These are phyloP conservation scores for Castor canadensis DNA, from an alignment of 2,113 vertebrate species.

Conservation along the genomic window DNA sequence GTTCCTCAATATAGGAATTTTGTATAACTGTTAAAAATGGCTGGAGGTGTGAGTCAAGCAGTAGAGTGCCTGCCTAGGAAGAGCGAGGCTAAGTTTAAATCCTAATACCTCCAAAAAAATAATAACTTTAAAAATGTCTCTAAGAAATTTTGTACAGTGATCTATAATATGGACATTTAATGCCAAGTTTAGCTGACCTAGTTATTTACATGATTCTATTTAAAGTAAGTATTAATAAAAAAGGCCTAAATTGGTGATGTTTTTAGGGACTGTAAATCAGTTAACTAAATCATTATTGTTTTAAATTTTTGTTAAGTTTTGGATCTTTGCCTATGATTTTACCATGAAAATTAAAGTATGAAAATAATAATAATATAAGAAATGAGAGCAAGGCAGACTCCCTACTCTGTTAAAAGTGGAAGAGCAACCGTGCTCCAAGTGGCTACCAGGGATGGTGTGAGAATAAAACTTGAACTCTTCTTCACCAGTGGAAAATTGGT, in stretches of 20 bases:
- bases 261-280: neutral
- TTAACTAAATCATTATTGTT: neutral
- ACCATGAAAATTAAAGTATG: neutral
- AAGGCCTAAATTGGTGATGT: neutral
- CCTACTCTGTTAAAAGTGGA: neutral
- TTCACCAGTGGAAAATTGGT: neutral
- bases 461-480: neutral
- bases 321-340: neutral
- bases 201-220: slow-evolving; percentile 14
- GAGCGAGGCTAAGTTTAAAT: no score
- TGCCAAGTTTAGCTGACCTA: neutral
- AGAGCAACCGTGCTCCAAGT: neutral
- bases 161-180: neutral
- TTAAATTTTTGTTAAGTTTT: neutral
- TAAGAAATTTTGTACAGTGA: neutral
- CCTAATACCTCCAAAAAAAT: no score
- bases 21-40: neutral
- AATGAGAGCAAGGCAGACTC: neutral
- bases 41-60: no score
- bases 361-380: neutral
- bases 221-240: slow-evolving; percentile 8
- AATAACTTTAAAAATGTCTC: neutral
- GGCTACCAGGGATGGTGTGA: neutral
- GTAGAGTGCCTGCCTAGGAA: no score
- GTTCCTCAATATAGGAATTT: neutral